These are phyloP conservation scores for Rhaphigaster nebulosa DNA, from an alignment of 2,888 invertebrate genomes.

Conservation along the genomic window DNA sequence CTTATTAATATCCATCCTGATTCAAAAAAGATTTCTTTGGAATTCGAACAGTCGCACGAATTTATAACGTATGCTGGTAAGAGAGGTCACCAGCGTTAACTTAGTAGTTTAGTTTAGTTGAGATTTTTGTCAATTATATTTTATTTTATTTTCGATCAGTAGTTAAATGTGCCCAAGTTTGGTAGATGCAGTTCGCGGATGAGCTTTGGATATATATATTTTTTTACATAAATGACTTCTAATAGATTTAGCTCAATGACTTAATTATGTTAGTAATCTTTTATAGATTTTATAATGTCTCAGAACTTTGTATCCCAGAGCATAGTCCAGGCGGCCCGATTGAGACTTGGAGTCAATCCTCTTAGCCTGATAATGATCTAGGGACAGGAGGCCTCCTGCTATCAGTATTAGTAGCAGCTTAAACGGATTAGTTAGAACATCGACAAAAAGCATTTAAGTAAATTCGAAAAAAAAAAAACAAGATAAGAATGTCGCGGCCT, in stretches of 20 bases:
- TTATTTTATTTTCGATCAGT: neutral
- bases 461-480: slow-evolving; percentile 4
- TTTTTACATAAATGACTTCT: neutral
- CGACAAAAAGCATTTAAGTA: slow-evolving; percentile 38
- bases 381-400: slow-evolving; percentile 3
- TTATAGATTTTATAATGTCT: slow-evolving; percentile 9
- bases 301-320: neutral
- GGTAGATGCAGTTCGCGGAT: neutral
- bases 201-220: neutral
- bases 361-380: slow-evolving; percentile 7
- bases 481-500: neutral
- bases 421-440: slow-evolving; percentile 7
- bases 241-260: neutral
- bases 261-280: slow-evolving; percentile 9
- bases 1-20: no score
- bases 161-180: neutral
- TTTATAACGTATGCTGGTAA: no score
- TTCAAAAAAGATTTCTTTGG: no score
- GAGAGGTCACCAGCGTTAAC: no score
- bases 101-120: no score
- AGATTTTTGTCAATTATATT: no score
- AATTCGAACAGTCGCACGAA: no score
- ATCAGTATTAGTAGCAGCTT: slow-evolving; percentile 31
- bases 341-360: slow-evolving; percentile 35
- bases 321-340: neutral